These are phyloP conservation scores for Drosophila bocki DNA, from an alignment of 1,140 invertebrate genomes.

Conservation along the genomic window DNA sequence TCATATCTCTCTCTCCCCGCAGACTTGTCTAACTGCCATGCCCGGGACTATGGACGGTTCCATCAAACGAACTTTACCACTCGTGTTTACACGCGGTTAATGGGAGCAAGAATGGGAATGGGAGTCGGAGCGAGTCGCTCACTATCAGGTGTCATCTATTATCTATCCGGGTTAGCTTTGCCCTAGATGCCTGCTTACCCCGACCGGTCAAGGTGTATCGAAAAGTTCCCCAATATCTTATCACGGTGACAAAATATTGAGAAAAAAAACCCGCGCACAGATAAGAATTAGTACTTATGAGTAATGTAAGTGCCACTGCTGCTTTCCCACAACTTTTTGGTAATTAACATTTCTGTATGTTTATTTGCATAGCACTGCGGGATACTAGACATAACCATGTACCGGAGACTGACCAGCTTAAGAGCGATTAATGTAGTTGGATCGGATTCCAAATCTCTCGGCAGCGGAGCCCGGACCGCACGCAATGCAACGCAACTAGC, in stretches of 20 bases:
- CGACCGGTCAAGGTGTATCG: slow-evolving; percentile 19
- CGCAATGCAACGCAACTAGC: slow-evolving; percentile 68
- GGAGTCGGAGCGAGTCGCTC: not conserved
- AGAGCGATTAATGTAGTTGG: slow-evolving; percentile 2
- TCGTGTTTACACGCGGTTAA: slow-evolving; percentile 40
- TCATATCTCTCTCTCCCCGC: slow-evolving; percentile 16
- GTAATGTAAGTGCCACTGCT: not conserved
- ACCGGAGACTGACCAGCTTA: slow-evolving; percentile 9
- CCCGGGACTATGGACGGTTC: slow-evolving; percentile 19
- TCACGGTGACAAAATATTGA: slow-evolving; percentile 30
- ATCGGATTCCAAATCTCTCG: slow-evolving; percentile 11
- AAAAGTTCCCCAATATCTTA: slow-evolving; percentile 28
- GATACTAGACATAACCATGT: not conserved
- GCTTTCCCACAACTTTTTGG: not conserved
- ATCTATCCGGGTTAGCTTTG: slow-evolving; percentile 31
- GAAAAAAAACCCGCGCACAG: slow-evolving; percentile 12
- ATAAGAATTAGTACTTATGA: slow-evolving; percentile 7
- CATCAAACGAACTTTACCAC: slow-evolving; percentile 24
- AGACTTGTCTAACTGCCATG: slow-evolving; percentile 15
- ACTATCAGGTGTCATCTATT: slow-evolving; percentile 20
- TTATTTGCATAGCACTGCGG: not conserved
- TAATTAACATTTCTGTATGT: not conserved
- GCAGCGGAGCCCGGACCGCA: slow-evolving; percentile 47
- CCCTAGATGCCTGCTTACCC: slow-evolving; percentile 1
- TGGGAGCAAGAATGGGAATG: slow-evolving; percentile 14